Conservation (phyloP, 2,797 vertebrate genomes). For the Pempheris klunzingeri region DNA sequence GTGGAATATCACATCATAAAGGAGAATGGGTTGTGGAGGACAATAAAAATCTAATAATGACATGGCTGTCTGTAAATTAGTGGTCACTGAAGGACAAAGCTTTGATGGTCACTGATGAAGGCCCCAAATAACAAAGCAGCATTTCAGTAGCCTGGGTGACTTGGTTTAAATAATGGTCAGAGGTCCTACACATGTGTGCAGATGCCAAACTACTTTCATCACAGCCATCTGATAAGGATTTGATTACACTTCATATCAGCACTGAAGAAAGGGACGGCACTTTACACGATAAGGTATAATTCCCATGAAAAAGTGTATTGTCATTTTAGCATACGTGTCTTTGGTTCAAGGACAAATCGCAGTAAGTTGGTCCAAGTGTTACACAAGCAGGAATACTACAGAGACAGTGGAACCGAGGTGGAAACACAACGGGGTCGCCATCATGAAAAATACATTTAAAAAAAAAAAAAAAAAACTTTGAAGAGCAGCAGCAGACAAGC, state of each 20-base stretch:
- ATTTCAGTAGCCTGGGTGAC: neutral
- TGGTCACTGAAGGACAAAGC: neutral
- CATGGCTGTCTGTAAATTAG: slow-evolving; percentile 2
- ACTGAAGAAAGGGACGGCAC: neutral
- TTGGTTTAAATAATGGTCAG: neutral
- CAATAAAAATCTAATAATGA: slow-evolving; percentile 29
- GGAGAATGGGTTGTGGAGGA: slow-evolving; percentile 3
- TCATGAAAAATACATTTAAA: slow-evolving; percentile 63
- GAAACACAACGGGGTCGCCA: slow-evolving; percentile 2
- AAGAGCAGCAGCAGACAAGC: slow-evolving; percentile 23
- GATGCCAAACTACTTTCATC: slow-evolving; percentile 5
- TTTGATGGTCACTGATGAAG: neutral
- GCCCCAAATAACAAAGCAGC: neutral
- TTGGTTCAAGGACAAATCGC: neutral
- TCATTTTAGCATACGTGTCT: neutral
- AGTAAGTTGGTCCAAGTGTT: neutral
- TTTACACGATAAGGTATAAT: neutral
- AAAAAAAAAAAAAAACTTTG: slow-evolving; percentile 32
- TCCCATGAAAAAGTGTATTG: neutral
- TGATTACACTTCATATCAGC: slow-evolving; percentile 2
- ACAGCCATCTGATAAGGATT: neutral
- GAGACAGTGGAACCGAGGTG: neutral
- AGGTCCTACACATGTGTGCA: neutral
- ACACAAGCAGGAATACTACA: neutral
- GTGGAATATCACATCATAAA: too few relatives aligned